phyloP scores from a whole-genome alignment of 1,140 invertebrate species.

The Lepidurus apus region DNA sequence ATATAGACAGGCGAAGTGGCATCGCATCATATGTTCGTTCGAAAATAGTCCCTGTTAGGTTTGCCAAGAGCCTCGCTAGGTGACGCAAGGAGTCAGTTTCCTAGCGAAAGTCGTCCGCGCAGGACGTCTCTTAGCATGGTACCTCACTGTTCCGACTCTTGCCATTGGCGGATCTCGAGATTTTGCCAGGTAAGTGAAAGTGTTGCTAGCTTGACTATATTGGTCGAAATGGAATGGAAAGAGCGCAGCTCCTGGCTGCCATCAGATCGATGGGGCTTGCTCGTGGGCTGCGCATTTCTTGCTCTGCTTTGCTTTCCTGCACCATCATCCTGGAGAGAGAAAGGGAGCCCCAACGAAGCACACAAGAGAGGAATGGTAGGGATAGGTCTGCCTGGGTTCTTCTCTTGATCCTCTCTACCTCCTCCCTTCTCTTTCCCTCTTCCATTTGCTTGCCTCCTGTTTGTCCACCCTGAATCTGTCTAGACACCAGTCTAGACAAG shows the following conservation, averaged over 20 bases:
- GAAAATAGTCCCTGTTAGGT: no score
- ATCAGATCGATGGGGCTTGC: conserved; percentile 9
- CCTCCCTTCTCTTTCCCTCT: conserved; percentile 7
- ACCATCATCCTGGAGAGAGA: neutral
- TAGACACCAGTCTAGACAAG: conserved; percentile 21
- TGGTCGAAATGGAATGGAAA: neutral
- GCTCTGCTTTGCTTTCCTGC: neutral
- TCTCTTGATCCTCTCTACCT: neutral
- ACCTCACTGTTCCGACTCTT: neutral
- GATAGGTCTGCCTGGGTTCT: conserved; percentile 6
- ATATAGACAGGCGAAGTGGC: no score
- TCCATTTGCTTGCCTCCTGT: conserved; percentile 18
- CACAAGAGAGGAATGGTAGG: neutral
- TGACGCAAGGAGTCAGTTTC: no score
- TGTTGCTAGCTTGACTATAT: neutral
- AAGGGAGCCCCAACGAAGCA: neutral
- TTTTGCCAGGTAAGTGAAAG: neutral
- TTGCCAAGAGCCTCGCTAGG: no score
- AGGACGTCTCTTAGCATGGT: no score
- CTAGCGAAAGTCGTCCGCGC: no score
- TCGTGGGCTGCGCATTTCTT: conserved; percentile 11
- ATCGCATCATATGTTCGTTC: no score
- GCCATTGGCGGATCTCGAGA: neutral
- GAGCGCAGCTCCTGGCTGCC: neutral
- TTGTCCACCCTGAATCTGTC: conserved; percentile 17